Base-by-base conservation (phyloP, 1,140 invertebrate genomes). In the Planococcus citri region DNA sequence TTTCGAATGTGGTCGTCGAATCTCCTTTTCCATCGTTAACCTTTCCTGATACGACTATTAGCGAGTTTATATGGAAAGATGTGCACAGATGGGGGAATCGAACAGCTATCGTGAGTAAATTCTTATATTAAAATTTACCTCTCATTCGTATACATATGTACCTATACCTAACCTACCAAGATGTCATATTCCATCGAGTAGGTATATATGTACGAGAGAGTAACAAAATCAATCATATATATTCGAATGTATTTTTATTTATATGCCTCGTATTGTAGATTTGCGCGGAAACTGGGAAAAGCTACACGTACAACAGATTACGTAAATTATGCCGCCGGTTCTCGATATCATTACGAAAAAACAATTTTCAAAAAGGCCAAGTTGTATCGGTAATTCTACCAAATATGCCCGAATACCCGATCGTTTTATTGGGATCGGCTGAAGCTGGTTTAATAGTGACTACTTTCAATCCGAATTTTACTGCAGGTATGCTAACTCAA, bases 401-500 rank as follows among this genome's bases (percentile, higher is more conserved):
- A 2, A 95, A 94, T 78, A 76, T 84, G n/a, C 89, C 90, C 0
- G 90, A 94, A 77, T 89, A 83, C 76, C 79, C 85, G 0, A 83
- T 90, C 6, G 82, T 84, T 1, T 76, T 85, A 17, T 75, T 90
- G 33, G 91, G 88, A 1, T 82, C 82, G 64, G 75, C 88, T 4
- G 82, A 86, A 72, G 85, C 87, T 27, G 90, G 90, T 0, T 80
- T 88, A 0, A 74, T 86, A 12, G 82, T 88, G 10, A 90, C 90
- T 12, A 87, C 90, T 0, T 80, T 90, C 0, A 95, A 94, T 80
- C 89, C 90, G 1, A 76, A 85, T 37, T 95, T 92, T 75, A 94
- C 88, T 6, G 73, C 84, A 75, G 85, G 91, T 94, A 78, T 83
- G 81, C 17, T 6, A 33, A n/a, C n/a, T n/a, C n/a, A 33, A 33